A percentile compares a stretch with the other conserved stretches of the same genome.
Evolutionary conservation across 2,888 invertebrate species (phyloP).

Genomic region (Eurois occulta): DNA sequence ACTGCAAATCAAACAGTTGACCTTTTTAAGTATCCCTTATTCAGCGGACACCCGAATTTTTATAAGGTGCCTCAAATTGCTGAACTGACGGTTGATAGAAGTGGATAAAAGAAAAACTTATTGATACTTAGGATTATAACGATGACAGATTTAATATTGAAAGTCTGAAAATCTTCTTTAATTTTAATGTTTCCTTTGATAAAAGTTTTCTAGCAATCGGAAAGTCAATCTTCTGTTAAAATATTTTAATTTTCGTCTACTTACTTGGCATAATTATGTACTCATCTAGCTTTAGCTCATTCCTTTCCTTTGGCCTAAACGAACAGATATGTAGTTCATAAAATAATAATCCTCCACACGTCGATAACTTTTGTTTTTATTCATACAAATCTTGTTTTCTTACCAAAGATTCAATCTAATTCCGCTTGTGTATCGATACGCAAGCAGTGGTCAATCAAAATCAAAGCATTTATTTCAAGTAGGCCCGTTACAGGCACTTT

Average conservation of each 20-base stretch:
- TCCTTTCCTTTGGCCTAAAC: not conserved
- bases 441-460: too few relatives aligned
- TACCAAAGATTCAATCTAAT: too few relatives aligned
- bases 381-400: too few relatives aligned
- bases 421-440: too few relatives aligned
- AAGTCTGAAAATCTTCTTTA: not conserved
- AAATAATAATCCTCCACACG: not conserved
- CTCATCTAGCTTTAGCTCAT: not conserved
- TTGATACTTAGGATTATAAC: not conserved
- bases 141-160: not conserved
- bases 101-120: not conserved
- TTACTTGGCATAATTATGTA: not conserved
- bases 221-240: not conserved
- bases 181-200: not conserved
- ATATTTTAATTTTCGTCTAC: not conserved
- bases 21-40: slow-evolving; percentile 21
- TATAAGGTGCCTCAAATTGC: not conserved
- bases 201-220: not conserved
- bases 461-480: too few relatives aligned
- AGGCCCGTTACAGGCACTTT: too few relatives aligned
- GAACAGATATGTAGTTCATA: not conserved
- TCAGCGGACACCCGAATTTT: not conserved
- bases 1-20: not conserved
- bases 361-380: not conserved
- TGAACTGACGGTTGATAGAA: not conserved